Conservation (phyloP, 2,888 invertebrate genomes). For the Itoplectis maculator region DNA sequence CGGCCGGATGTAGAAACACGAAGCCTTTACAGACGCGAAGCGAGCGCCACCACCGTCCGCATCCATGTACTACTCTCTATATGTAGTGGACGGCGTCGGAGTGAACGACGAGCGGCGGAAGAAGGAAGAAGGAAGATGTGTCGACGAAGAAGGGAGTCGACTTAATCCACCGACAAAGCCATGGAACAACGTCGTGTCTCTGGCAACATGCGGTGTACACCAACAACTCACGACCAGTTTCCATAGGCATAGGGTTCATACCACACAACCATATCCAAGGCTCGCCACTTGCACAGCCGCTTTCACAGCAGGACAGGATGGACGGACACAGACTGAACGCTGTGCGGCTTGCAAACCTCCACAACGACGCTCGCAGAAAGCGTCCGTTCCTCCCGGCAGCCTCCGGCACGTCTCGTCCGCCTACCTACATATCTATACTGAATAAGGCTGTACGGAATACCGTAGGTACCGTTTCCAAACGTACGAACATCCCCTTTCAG, state of each 20-base stretch:
- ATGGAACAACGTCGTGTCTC: conserved; percentile 66
- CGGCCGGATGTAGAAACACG: conserved; percentile 61
- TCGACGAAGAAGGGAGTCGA: conserved; percentile 62
- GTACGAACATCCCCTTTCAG: conserved; percentile 48
- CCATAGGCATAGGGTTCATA: neutral
- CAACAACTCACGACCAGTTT: conserved; percentile 24
- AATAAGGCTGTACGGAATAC: conserved; percentile 32
- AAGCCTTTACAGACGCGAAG: conserved; percentile 27
- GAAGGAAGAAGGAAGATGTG: conserved; percentile 43
- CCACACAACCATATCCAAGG: neutral
- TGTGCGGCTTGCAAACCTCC: conserved; percentile 29
- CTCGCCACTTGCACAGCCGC: neutral
- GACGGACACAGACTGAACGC: neutral
- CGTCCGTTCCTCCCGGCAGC: conserved; percentile 26
- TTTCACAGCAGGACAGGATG: neutral
- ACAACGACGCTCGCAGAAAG: conserved; percentile 60
- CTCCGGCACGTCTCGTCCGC: conserved; percentile 22
- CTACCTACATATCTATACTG: neutral
- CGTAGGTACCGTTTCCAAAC: conserved; percentile 53
- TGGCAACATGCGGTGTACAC: conserved; percentile 13
- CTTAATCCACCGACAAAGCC: conserved; percentile 74
- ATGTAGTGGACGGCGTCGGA: neutral
- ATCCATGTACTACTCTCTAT: conserved; percentile 37
- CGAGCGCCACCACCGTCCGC: conserved; percentile 27
- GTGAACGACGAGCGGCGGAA: conserved; percentile 18